Percentiles rank a stretch among this genome's conserved stretches.
Conservation (phyloP, 2,797 vertebrate species). For the Acestrorhynchus altus region DNA sequence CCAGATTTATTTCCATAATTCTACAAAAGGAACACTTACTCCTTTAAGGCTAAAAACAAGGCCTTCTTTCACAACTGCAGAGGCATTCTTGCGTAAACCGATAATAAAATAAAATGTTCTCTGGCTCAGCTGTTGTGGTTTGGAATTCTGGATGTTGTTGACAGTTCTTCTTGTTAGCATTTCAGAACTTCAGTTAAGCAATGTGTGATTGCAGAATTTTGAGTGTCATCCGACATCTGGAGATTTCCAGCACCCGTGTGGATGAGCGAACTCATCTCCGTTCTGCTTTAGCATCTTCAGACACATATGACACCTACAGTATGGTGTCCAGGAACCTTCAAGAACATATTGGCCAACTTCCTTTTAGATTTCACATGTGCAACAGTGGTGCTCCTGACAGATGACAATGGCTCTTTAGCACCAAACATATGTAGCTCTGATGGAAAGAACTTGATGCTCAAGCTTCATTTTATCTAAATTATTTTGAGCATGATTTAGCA, state of each 20-base stretch:
- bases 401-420: background rate
- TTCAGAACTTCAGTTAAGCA: slow-evolving; percentile 51
- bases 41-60: background rate
- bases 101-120: slow-evolving; percentile 11
- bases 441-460: background rate
- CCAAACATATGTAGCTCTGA: slow-evolving; percentile 8
- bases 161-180: slow-evolving; percentile 48
- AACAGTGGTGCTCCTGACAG: slow-evolving; percentile 1
- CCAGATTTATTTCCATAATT: too few relatives aligned
- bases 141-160: slow-evolving; percentile 45
- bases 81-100: slow-evolving; percentile 10
- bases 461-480: background rate
- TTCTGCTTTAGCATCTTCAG: slow-evolving; percentile 49
- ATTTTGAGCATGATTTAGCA: background rate
- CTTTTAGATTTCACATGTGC: slow-evolving; percentile 9
- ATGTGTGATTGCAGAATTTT: slow-evolving; percentile 54
- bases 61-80: background rate
- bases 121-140: slow-evolving; percentile 24
- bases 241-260: slow-evolving; percentile 56
- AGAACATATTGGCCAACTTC: slow-evolving; percentile 47
- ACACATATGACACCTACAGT: slow-evolving; percentile 50
- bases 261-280: slow-evolving; percentile 57
- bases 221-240: slow-evolving; percentile 63
- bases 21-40: too few relatives aligned
- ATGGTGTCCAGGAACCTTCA: slow-evolving; percentile 57